Percentiles rank a stretch among this genome's conserved stretches.
These are phyloP conservation scores for Ceratina australensis DNA, from an alignment of 1,140 invertebrate genomes.

Conservation along the genomic window DNA sequence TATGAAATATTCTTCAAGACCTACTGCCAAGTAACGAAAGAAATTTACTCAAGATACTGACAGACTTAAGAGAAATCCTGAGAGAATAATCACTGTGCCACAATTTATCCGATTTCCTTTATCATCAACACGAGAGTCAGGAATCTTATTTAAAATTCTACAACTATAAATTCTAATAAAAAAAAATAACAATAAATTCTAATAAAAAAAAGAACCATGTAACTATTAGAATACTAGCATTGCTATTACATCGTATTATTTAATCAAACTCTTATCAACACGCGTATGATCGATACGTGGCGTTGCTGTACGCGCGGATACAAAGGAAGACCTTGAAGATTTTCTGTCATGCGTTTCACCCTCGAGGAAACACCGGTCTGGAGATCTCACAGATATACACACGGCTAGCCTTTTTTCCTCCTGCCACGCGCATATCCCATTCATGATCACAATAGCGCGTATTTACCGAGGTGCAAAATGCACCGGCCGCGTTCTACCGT, in stretches of 20 bases:
- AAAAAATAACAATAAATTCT: too few relatives aligned
- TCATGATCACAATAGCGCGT: background rate
- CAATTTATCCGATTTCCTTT: too few relatives aligned
- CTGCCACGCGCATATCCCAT: background rate
- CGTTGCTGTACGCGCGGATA: background rate
- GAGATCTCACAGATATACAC: conserved; percentile 41
- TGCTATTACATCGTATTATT: background rate
- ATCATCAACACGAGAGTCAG: too few relatives aligned
- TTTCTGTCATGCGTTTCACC: conserved; percentile 56
- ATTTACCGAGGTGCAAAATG: background rate
- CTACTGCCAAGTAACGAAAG: too few relatives aligned
- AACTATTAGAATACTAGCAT: too few relatives aligned
- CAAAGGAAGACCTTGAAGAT: conserved; percentile 49
- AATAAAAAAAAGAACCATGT: too few relatives aligned
- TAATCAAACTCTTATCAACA: background rate
- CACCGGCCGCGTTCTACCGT: background rate
- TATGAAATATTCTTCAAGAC: too few relatives aligned
- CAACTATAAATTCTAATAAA: too few relatives aligned
- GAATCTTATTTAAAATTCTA: too few relatives aligned
- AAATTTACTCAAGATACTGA: too few relatives aligned
- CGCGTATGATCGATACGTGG: background rate
- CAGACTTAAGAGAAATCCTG: too few relatives aligned
- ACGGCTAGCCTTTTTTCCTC: background rate
- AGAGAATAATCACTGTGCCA: too few relatives aligned
- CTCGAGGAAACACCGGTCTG: conserved; percentile 34